Percentiles rank a stretch among this genome's conserved stretches.
Conservation (phyloP, 2,888 invertebrate species). For the Tineola bisselliella region DNA sequence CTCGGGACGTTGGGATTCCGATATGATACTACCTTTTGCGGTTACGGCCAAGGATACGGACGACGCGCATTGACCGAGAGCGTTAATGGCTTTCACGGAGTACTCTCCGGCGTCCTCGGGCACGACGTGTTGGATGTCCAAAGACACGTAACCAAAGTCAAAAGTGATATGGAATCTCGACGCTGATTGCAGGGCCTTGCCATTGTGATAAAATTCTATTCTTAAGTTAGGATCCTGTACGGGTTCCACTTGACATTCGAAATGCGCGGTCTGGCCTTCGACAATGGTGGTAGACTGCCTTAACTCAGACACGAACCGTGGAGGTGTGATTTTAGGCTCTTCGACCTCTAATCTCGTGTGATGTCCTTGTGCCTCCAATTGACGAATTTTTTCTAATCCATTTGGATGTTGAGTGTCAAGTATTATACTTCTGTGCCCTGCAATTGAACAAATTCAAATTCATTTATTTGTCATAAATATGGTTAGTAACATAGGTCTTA, state of each 20-base stretch:
- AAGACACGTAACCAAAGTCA: conserved; percentile 96
- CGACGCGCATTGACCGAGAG: conserved; percentile 88
- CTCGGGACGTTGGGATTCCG: conserved; percentile 94
- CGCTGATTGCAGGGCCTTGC: conserved; percentile 89
- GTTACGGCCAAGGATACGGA: conserved; percentile 84
- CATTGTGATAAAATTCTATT: conserved; percentile 92
- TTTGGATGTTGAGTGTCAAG: conserved; percentile 93
- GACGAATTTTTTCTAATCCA: conserved; percentile 88
- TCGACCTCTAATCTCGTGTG: conserved; percentile 83
- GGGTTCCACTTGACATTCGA: conserved; percentile 93
- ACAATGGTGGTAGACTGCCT: conserved; percentile 87
- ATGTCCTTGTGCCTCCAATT: conserved; percentile 88
- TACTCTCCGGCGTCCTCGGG: conserved; percentile 97
- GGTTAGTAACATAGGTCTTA: no score
- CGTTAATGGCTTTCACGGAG: conserved; percentile 91
- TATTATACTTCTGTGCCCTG: conserved; percentile 84
- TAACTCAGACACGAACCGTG: conserved; percentile 86
- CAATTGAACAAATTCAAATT: conserved; percentile 21
- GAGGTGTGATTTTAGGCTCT: conserved; percentile 81
- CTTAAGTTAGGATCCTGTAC: conserved; percentile 89
- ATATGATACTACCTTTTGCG: conserved; percentile 84
- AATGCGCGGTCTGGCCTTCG: conserved; percentile 94
- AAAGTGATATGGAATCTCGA: conserved; percentile 94
- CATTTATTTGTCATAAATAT: no score
- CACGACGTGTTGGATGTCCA: conserved; percentile 93